These are phyloP conservation scores for Apodemus sylvaticus DNA, from an alignment of 2,113 vertebrate species.

Conservation along the genomic window DNA sequence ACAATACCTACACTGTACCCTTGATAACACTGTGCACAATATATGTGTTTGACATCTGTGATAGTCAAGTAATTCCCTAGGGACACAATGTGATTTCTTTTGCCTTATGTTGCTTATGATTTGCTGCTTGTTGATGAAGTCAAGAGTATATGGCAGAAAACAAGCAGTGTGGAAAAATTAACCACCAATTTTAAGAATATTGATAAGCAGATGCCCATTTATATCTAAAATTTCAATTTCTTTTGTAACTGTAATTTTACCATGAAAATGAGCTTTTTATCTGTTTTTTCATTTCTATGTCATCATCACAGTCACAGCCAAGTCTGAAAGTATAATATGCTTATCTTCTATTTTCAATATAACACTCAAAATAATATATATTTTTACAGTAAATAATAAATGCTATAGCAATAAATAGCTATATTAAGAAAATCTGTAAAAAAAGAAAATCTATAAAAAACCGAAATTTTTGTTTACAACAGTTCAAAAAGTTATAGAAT, in stretches of 20 bases:
- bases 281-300: background rate
- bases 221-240: background rate
- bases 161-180: background rate
- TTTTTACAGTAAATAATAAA: background rate
- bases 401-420: background rate
- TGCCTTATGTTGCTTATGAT: background rate
- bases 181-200: background rate
- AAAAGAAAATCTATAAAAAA: too few species aligned
- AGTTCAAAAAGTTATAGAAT: background rate
- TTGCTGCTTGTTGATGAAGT: background rate
- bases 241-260: background rate
- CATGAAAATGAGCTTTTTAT: background rate
- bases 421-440: background rate
- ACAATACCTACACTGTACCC: background rate
- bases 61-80: background rate
- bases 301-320: conserved; percentile 1
- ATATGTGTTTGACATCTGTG: background rate
- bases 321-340: background rate
- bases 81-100: background rate
- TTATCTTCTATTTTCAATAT: background rate
- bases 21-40: background rate
- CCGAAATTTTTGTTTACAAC: background rate
- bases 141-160: background rate
- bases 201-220: background rate
- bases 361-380: conserved; percentile 33